Evolutionary conservation across 2,113 vertebrate species (phyloP), one percentile per base, ranked within the genome.

Genomic region (Maccullochella peelii): DNA sequence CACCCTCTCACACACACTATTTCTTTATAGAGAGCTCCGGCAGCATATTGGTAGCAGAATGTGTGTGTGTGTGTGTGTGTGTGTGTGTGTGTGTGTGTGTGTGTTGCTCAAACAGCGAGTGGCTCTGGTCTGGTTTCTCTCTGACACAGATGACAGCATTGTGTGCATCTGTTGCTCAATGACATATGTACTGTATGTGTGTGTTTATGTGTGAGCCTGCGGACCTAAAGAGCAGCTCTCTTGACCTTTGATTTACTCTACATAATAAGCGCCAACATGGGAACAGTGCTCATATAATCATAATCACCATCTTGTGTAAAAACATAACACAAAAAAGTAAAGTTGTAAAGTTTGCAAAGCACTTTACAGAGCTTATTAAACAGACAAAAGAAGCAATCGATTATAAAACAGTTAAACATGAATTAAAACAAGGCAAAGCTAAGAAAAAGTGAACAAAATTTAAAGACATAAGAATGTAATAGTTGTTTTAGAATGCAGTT

Each of bases 101-200:
- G 65, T 80, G 50, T 85, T 79, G 69, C 72, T 59, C 44, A 81
- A 54, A 79, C 67, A 70, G 62, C 58, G 50, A 74, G 69, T 59
- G 69, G 59, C 72, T 88, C 58, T 75, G 70, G 87, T 93, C 88
- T 92, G 92, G 79, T 86, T 88, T 91, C 44, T 86, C 80, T 89
- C 86, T 90, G 83, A 76, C 79, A 88, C 76, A 73, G 54, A 91
- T 88, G 88, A 90, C 91, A 90, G 86, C 68, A 20, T 52, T 55
- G 76, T 86, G 68, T 89, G 83, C 25, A 40, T 83, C 52, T 68
- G 68, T 85, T 70, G 68, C 66, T 85, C 23, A 44, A n/a, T 77
- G 30, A 38, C 30, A 36, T 50, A 71, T 87, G 52, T 38, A 16
- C 63, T 69, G 49, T 57, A 1, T 55, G 36, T 77, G n/a, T 63